Evolutionary conservation across 2,113 vertebrate species (phyloP).

Genomic region (Oriolus oriolus): DNA sequence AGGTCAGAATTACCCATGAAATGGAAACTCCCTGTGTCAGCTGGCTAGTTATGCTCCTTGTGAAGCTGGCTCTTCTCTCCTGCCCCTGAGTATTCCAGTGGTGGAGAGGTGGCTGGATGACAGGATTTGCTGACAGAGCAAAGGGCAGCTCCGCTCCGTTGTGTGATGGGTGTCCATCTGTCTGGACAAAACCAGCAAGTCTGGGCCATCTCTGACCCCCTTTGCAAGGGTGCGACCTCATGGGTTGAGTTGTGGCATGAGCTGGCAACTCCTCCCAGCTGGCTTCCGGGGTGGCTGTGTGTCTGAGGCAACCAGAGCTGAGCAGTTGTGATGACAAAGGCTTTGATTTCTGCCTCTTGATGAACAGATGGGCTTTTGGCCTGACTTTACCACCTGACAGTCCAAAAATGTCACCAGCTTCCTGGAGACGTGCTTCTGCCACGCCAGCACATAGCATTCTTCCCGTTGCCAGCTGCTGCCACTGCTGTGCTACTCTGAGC

Average conservation of each 20-base stretch:
- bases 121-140: not conserved
- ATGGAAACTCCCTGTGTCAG: not conserved
- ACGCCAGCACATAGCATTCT: not conserved
- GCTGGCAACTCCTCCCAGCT: not conserved
- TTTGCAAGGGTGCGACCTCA: not conserved
- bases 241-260: not conserved
- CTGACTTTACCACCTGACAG: not conserved
- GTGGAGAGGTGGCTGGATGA: not conserved
- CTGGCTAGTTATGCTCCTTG: not conserved
- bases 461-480: not conserved
- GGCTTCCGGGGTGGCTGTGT: rapidly evolving
- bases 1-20: not conserved
- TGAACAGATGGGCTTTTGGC: not conserved
- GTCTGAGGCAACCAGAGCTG: not conserved
- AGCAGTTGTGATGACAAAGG: not conserved
- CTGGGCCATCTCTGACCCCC: not conserved
- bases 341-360: not conserved
- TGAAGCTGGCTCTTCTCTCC: not conserved
- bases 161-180: rapidly evolving
- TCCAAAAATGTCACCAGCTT: not conserved
- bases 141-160: not conserved
- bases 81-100: not conserved
- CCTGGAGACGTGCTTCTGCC: not conserved
- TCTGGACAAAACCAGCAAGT: not conserved
- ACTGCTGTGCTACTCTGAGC: not conserved